Conservation (phyloP, 2,797 vertebrate species). For the Sternotherus odoratus region DNA sequence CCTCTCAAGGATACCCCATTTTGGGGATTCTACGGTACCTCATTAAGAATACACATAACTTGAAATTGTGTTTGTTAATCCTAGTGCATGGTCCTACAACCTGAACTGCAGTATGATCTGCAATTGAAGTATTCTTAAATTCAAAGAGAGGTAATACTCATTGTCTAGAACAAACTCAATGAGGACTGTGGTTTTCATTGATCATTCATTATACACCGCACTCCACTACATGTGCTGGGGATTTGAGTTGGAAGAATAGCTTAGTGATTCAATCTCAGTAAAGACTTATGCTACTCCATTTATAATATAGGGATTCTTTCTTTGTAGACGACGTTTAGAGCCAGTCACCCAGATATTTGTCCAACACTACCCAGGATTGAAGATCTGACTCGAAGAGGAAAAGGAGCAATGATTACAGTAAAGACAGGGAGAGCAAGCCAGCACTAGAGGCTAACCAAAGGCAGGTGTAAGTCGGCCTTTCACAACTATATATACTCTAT, state of each 20-base stretch:
- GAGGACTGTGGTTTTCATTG: background rate
- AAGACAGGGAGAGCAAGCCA: background rate
- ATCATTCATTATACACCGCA: background rate
- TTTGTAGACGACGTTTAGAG: background rate
- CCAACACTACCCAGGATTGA: background rate
- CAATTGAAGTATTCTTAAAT: background rate
- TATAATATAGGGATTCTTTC: background rate
- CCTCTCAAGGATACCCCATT: background rate
- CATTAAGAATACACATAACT: background rate
- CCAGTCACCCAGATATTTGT: background rate
- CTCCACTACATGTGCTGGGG: background rate
- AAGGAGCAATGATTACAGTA: background rate
- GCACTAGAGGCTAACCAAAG: background rate
- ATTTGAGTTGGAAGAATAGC: background rate
- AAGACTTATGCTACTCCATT: background rate
- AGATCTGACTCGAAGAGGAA: background rate
- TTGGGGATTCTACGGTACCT: background rate
- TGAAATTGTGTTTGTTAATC: background rate
- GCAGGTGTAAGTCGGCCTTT: background rate
- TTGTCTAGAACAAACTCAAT: background rate
- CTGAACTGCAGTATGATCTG: background rate
- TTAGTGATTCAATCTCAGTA: background rate
- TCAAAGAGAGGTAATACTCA: background rate
- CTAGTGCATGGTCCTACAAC: background rate
- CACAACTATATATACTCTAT: too few species aligned